Conservation (phyloP, 2,888 invertebrate species). For the Parascotia fuliginaria region DNA sequence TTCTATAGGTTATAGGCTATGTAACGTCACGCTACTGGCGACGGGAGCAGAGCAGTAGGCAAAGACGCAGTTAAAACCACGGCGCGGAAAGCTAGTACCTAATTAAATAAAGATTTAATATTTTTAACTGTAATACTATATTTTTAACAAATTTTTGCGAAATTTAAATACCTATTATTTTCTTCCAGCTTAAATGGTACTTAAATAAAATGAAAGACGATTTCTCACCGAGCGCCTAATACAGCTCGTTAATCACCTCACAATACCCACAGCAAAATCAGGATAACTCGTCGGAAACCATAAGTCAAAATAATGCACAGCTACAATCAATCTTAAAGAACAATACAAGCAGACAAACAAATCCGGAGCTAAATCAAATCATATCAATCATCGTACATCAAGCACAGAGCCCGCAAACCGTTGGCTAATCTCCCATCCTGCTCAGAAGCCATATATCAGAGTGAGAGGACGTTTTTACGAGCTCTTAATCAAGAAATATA, state of each 20-base stretch:
- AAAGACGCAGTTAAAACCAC: too few relatives aligned
- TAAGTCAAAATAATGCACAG: slow-evolving; percentile 17
- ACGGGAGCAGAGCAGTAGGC: too few relatives aligned
- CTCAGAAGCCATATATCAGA: slow-evolving; percentile 67
- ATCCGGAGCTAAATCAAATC: slow-evolving; percentile 17
- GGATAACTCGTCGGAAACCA: slow-evolving; percentile 9
- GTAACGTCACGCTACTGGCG: too few relatives aligned
- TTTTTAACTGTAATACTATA: too few relatives aligned
- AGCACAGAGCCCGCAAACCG: slow-evolving; percentile 45
- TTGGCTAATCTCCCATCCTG: slow-evolving; percentile 65
- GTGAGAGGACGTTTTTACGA: slow-evolving; percentile 81
- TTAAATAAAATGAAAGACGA: too few relatives aligned
- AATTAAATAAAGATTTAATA: too few relatives aligned
- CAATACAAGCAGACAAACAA: slow-evolving; percentile 22
- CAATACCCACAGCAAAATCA: slow-evolving; percentile 5
- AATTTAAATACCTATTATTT: too few relatives aligned
- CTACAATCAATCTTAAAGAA: slow-evolving; percentile 32
- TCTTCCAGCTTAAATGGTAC: too few relatives aligned
- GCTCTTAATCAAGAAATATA: slow-evolving; percentile 80
- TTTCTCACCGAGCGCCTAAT: too few relatives aligned
- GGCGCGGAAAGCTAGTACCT: too few relatives aligned
- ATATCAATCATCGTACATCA: slow-evolving; percentile 46
- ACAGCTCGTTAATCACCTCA: slow-evolving; percentile 1
- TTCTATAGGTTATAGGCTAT: too few relatives aligned
- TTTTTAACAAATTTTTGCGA: too few relatives aligned